Evolutionary conservation across 2,113 vertebrate species (phyloP).

Genomic region (Promerops cafer): DNA sequence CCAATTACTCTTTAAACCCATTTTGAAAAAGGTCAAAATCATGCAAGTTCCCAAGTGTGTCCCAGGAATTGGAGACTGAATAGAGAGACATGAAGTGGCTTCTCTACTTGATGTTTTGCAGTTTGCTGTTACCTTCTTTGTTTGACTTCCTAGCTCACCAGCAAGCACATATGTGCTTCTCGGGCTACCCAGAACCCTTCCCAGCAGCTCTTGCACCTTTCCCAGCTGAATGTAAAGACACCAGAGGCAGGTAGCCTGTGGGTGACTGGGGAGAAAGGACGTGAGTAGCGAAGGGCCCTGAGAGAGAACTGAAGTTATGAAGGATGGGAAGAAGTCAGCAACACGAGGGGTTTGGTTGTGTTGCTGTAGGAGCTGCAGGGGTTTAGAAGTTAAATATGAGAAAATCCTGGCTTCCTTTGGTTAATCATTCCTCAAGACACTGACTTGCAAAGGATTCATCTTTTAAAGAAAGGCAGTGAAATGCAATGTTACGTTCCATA

Average conservation of each 20-base stretch:
- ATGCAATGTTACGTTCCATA: neutral
- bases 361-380: neutral
- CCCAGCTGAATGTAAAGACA: neutral
- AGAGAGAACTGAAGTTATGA: neutral
- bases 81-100: neutral
- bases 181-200: neutral
- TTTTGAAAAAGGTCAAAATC: neutral
- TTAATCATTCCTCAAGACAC: neutral
- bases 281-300: neutral
- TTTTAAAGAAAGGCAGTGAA: neutral
- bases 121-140: neutral
- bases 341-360: neutral
- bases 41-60: neutral
- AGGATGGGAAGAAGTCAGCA: neutral
- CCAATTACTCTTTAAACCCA: neutral
- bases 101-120: neutral
- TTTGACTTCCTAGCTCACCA: neutral
- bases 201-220: neutral
- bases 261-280: neutral
- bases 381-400: neutral
- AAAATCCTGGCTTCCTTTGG: neutral
- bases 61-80: neutral
- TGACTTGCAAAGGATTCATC: neutral
- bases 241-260: neutral
- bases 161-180: neutral